Conservation (phyloP, 2,113 vertebrate genomes). For the Corythaeola cristata region DNA sequence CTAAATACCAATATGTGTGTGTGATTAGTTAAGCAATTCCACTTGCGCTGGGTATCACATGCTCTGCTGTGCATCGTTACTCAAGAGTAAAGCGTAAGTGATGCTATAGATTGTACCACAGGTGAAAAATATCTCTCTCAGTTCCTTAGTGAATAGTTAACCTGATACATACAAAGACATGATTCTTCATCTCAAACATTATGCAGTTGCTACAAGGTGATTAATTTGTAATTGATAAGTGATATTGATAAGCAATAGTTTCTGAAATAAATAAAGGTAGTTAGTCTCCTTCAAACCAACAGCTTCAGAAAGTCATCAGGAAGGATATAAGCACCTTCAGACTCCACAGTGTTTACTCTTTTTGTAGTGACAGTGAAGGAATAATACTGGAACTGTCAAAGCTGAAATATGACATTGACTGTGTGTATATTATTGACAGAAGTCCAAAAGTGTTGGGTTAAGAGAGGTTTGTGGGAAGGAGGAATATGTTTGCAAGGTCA, state of each 20-base stretch:
- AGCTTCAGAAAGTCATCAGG: background rate
- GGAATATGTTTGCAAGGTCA: background rate
- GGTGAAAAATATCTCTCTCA: background rate
- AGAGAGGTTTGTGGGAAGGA: background rate
- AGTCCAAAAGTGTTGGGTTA: background rate
- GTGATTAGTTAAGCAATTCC: background rate
- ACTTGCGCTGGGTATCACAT: background rate
- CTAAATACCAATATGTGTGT: background rate
- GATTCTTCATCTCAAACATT: background rate
- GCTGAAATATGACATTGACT: background rate
- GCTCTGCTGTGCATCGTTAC: background rate
- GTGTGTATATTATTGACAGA: background rate
- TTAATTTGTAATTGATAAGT: background rate
- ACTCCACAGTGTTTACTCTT: fast-evolving
- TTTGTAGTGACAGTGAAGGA: background rate
- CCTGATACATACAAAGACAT: background rate
- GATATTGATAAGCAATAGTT: background rate
- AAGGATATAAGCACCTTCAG: background rate
- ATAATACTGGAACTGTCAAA: background rate
- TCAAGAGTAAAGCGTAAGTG: background rate
- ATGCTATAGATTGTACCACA: background rate
- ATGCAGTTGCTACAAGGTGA: background rate
- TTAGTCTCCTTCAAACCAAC: background rate
- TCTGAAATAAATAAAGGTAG: background rate
- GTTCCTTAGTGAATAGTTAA: background rate